Base-by-base conservation (phyloP, 2,797 vertebrate species). In the Sparidentex hasta region DNA sequence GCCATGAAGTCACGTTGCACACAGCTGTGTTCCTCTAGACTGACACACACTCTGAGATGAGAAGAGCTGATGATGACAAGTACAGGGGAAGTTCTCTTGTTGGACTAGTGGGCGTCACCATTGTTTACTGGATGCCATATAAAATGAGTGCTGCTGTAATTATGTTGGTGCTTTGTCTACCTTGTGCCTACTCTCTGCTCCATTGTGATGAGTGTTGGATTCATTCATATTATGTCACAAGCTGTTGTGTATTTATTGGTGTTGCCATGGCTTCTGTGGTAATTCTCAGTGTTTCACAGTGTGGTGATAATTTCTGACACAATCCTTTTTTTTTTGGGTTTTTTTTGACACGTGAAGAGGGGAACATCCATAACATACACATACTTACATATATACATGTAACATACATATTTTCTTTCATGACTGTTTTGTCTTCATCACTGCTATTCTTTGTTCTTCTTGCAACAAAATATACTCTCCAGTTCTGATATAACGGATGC, bases 121-220 rank as follows among this genome's bases (percentile, higher is more conserved):
- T 65, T 65, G 29, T 59, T 44, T 33, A 29, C 52, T 56, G 59
- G 2, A 33, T 55, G 5, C 13, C 7, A 4, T 65, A 16, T 43
- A 9, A 33, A 52, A 11, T 4, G 25, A 72, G 27, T 33, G 33
- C 17, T 14, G 11, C 18, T 38, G 52, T 77, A 29, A 43, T 25
- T 0, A 1, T 50, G 46, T 5, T 14, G 18, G 57, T 58, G 27
- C 20, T 11, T 68, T 72, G 72, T 76, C 27, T 52, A 21, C 46
- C 68, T 11, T n/a, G 33, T 67, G 61, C 72, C 72, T 7, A 64
- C 71, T 16, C 21, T 29, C 38, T 56, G 7, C 69, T 68, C 29
- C 44, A 23, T 20, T 2, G 0, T 0, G 16, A 46, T 11, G 43
- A 68, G 56, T 51, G 51, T 51, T 62, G 27, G 27, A 57, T 50